phyloP scores from a whole-genome alignment of 2,888 invertebrate species.

The Synergus itoensis region DNA sequence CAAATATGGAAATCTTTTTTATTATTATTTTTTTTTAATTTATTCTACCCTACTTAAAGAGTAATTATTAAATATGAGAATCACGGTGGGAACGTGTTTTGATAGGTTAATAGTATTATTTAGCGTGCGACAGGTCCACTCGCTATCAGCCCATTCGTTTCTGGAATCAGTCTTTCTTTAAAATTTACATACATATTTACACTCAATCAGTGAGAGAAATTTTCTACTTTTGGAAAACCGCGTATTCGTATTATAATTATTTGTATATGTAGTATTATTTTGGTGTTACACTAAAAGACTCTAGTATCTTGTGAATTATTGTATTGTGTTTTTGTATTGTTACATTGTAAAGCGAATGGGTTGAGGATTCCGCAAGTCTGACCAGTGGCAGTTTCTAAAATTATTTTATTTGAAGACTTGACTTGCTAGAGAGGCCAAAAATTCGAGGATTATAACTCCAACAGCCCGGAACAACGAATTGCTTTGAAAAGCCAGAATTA shows the following conservation, averaged over 20 bases:
- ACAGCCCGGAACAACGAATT: not conserved
- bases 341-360: conserved; percentile 12
- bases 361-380: not conserved
- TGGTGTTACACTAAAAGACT: not conserved
- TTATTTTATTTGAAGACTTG: not conserved
- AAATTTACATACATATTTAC: not conserved
- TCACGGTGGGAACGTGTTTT: conserved; percentile 22
- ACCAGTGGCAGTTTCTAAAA: conserved; percentile 1
- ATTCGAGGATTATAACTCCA: not conserved
- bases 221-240: not conserved
- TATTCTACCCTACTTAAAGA: conserved; percentile 47
- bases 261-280: conserved; percentile 1
- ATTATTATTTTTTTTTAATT: conserved; percentile 64
- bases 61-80: not conserved
- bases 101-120: conserved; percentile 36
- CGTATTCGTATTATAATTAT: conserved; percentile 1
- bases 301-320: not conserved
- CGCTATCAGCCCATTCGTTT: conserved; percentile 1
- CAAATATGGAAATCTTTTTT: conserved; percentile 56
- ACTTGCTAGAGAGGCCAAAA: not conserved
- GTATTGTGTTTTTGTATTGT: not conserved
- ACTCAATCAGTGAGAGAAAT: conserved; percentile 10
- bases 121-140: not conserved
- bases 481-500: not conserved
- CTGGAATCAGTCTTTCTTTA: not conserved